Evolutionary conservation across 37 sponge, comb jelly and placozoan species (phyloP).

Genomic region (Cladorhizidae sp.): DNA sequence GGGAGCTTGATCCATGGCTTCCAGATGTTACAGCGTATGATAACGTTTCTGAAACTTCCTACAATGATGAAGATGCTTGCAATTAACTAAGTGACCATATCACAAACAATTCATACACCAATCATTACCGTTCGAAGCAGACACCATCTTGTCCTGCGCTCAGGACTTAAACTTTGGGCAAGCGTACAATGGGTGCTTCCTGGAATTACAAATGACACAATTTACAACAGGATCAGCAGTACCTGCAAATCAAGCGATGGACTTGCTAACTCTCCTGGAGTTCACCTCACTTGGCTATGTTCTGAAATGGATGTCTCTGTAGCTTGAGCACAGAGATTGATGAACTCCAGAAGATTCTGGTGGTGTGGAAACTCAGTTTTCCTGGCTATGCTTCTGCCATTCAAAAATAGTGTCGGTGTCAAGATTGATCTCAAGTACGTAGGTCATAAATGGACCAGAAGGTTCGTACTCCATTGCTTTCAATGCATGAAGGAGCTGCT

Average conservation of each 20-base stretch:
- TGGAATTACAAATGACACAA: constrained; percentile 22
- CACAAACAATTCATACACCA: too few species aligned
- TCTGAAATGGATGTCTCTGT: background rate
- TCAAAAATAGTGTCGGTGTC: constrained; percentile 29
- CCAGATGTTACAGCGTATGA: too few species aligned
- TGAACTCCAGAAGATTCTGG: background rate
- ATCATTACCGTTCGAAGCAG: too few species aligned
- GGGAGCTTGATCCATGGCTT: too few species aligned
- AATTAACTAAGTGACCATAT: too few species aligned
- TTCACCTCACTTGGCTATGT: background rate
- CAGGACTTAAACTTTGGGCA: constrained; percentile 8
- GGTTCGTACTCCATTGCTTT: background rate
- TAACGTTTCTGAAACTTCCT: too few species aligned
- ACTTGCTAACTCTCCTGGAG: too few species aligned
- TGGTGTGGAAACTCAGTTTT: constrained; percentile 13
- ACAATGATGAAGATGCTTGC: too few species aligned
- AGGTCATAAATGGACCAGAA: background rate
- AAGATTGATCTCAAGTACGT: background rate
- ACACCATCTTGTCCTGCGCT: constrained; percentile 10
- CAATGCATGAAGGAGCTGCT: background rate
- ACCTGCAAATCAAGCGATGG: background rate
- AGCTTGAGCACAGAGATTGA: background rate
- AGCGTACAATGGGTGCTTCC: constrained; percentile 22
- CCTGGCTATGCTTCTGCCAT: constrained; percentile 41
- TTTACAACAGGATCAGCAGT: constrained; percentile 1